Evolutionary conservation across 2,888 invertebrate species (phyloP), one percentile per base, ranked within the genome.

Genomic region (Sesia apiformis): DNA sequence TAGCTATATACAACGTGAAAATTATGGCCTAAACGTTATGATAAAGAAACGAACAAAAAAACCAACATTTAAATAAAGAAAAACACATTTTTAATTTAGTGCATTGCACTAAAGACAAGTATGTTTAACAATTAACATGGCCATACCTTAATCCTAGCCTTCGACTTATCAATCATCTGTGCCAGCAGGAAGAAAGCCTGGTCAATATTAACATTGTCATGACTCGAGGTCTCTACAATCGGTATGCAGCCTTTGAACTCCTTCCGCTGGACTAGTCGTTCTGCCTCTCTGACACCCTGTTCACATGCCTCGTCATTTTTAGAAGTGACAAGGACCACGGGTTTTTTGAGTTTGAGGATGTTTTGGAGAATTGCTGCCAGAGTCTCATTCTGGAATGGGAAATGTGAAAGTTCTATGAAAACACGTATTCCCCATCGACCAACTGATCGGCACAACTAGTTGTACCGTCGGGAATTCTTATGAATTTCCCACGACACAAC

Each of bases 191-290:
- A 91, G 77, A 98, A 97, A 39, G 98, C 96, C 70, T 96, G 91
- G 74, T 99, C 98, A 46, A 98, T 96, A 77, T 99, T 99, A 61
- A 99, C 97, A 71, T 97, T 98, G 72, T 97, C 96, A 74, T 98
- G 97, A 8, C 98, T 94, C 4, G 98, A 98, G 0, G 97, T 97
- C 89, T 99, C 98, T 55, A 99, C 94, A 50, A 98, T 89, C 3
- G 96, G 94, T 66, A 98, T 95, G 69, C 93, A 93, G 58, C 94
- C 94, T 75, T 97, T 97, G 81, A 96, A 97, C 83, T 98, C 98
- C 81, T 98, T 98, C 54, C 97, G 92, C 52, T 86, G 84, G 40
- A 97, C 93, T 60, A 99, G 88, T 67, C 95, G 94, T 73, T 98
- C 97, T 0, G 96, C 97, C 81, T 98, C 98, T 54, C 95, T 91